Percentiles rank a stretch among this genome's conserved stretches.
phyloP scores from a whole-genome alignment of 2,888 invertebrate species.

The Pyrochroa serraticornis region DNA sequence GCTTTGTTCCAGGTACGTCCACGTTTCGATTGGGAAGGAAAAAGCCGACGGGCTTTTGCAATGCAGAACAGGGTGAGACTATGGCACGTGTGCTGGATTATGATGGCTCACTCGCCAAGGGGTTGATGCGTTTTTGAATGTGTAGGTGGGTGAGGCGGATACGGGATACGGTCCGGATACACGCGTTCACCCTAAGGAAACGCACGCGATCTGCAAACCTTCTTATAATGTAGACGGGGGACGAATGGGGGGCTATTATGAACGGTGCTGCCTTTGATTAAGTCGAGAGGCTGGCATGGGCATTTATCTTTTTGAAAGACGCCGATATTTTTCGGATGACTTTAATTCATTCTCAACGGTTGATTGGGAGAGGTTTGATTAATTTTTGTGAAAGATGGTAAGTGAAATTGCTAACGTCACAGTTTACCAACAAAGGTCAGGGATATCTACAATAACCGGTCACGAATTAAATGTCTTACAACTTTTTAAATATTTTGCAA shows the following conservation, averaged over 20 bases:
- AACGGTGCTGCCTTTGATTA: constrained; percentile 24
- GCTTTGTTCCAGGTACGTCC: too few species aligned
- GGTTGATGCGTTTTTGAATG: constrained; percentile 25
- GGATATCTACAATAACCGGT: too few species aligned
- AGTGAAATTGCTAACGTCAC: too few species aligned
- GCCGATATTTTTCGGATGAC: constrained; percentile 5
- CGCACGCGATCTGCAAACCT: constrained; percentile 23
- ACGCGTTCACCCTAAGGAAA: constrained; percentile 16
- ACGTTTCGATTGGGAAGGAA: background rate
- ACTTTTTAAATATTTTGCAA: too few species aligned
- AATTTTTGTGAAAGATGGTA: too few species aligned
- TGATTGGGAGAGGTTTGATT: too few species aligned
- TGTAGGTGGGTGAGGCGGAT: constrained; percentile 1
- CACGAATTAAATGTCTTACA: too few species aligned
- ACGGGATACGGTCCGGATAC: constrained; percentile 14
- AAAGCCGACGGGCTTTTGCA: constrained; percentile 2
- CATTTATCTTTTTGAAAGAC: constrained; percentile 5
- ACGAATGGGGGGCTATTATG: constrained; percentile 10
- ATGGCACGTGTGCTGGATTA: constrained; percentile 23
- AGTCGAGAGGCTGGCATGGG: constrained; percentile 5
- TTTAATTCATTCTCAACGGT: background rate
- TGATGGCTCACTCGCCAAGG: constrained; percentile 26
- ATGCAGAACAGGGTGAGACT: constrained; percentile 4
- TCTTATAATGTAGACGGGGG: constrained; percentile 15
- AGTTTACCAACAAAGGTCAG: too few species aligned